Evolutionary conservation across 2,113 vertebrate genomes (phyloP).

Genomic region (Poeciliopsis retropinna): DNA sequence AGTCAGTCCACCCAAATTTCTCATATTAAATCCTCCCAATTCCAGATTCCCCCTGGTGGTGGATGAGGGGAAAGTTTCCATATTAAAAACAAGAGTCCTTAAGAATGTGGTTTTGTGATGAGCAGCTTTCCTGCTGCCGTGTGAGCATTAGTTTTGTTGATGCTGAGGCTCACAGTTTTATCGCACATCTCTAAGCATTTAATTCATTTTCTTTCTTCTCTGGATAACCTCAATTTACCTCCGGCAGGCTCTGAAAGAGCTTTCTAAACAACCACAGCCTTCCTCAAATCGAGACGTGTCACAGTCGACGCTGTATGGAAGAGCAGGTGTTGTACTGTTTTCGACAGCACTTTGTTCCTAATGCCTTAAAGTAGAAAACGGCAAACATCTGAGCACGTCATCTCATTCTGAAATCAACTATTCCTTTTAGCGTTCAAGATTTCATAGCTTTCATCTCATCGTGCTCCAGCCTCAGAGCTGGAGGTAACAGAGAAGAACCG

Average conservation of each 20-base stretch:
- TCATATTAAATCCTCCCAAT: too few relatives aligned
- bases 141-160: neutral
- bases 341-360: neutral
- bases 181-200: neutral
- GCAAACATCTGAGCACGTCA: neutral
- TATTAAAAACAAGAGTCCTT: neutral
- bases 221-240: neutral
- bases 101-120: neutral
- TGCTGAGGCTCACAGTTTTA: neutral
- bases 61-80: too few relatives aligned
- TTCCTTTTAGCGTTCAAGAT: neutral
- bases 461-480: too few relatives aligned
- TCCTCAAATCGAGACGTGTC: neutral
- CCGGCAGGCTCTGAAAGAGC: neutral
- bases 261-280: neutral
- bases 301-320: neutral
- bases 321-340: neutral
- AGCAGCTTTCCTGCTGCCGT: neutral
- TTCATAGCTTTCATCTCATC: neutral
- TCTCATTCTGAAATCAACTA: neutral
- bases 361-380: neutral
- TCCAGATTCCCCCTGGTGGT: too few relatives aligned
- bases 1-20: too few relatives aligned
- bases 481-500: too few relatives aligned
- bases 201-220: neutral